These are phyloP conservation scores for Neotoma lepida DNA, from an alignment of 2,113 vertebrate species.

Conservation along the genomic window DNA sequence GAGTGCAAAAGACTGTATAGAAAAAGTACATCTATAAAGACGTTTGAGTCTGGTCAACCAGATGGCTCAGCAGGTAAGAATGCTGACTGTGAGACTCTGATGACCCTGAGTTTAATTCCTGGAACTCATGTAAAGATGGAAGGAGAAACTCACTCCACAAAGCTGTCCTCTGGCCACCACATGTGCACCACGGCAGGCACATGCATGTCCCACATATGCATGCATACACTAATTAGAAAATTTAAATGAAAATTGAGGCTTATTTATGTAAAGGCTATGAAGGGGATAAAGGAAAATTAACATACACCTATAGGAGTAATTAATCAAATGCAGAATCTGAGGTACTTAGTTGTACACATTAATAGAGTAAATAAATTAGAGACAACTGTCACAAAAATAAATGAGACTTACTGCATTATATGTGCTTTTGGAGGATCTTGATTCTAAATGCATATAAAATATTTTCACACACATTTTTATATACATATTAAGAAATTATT, in stretches of 20 bases:
- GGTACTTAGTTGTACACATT: background rate
- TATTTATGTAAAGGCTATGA: background rate
- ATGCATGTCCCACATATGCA: background rate
- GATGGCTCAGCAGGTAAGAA: background rate
- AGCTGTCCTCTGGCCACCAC: background rate
- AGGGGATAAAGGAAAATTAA: background rate
- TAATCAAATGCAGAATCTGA: background rate
- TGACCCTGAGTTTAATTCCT: background rate
- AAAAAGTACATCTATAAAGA: conserved; percentile 5
- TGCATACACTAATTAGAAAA: too few species aligned
- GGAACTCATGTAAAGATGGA: background rate
- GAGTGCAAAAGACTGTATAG: background rate
- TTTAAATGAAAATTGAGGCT: conserved; percentile 1
- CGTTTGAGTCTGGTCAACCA: background rate
- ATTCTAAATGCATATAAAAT: conserved; percentile 1
- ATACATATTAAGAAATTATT: conserved; percentile 3
- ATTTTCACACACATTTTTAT: background rate
- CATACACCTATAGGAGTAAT: background rate
- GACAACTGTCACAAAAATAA: background rate
- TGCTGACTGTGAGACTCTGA: background rate
- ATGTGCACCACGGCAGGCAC: background rate
- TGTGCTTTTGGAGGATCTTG: background rate
- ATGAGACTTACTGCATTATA: background rate
- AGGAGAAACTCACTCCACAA: background rate
- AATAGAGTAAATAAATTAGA: background rate